phyloP scores from a whole-genome alignment of 2,113 vertebrate genomes.

The Rhinolophus sinicus region DNA sequence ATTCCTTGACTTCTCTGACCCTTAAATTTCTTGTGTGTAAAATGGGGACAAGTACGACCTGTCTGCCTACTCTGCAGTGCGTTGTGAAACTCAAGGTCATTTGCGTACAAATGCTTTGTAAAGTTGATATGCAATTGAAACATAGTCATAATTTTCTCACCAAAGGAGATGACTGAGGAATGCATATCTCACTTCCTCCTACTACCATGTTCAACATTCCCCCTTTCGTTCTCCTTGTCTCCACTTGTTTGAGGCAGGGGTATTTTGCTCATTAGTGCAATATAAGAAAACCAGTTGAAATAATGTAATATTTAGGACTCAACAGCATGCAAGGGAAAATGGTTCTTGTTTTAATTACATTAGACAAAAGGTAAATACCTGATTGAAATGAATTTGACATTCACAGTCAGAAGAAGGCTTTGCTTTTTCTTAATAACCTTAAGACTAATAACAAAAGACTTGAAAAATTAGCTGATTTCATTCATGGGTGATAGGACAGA shows the following conservation, averaged over 20 bases:
- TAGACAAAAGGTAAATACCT: slow-evolving; percentile 2
- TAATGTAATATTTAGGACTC: not conserved
- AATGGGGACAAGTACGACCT: not conserved
- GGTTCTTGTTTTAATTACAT: not conserved
- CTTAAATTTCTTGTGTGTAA: not conserved
- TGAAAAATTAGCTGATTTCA: not conserved
- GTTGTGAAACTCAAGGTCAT: not conserved
- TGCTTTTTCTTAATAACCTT: not conserved
- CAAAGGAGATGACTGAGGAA: not conserved
- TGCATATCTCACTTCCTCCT: not conserved
- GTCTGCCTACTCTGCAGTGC: not conserved
- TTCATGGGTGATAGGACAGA: not conserved
- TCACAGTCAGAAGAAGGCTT: slow-evolving; percentile 3
- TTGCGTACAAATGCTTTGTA: not conserved
- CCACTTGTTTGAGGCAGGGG: not conserved
- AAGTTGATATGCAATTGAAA: not conserved
- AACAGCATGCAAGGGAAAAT: not conserved
- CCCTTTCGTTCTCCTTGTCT: not conserved
- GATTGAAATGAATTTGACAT: slow-evolving; percentile 5
- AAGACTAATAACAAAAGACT: not conserved
- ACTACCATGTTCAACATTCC: not conserved
- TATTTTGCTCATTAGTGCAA: not conserved
- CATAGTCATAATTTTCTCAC: not conserved
- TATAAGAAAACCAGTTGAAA: not conserved
- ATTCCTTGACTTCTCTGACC: not conserved